Conservation (phyloP, 2,113 vertebrate species). For the Hippocampus guttulatus region DNA sequence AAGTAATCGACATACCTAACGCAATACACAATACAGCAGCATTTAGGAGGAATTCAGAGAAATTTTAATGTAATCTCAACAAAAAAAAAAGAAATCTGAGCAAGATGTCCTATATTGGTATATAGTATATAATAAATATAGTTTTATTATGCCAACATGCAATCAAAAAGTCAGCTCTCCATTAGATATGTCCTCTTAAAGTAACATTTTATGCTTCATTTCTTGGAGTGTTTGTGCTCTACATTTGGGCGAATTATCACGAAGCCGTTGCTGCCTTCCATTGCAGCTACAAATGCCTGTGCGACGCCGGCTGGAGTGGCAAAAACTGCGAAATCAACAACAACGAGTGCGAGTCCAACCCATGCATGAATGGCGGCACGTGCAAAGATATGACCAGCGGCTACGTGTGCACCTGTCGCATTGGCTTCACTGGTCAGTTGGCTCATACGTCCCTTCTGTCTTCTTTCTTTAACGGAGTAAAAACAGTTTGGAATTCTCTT, state of each 20-base stretch:
- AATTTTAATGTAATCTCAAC: too few relatives aligned
- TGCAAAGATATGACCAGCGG: slow-evolving; percentile 95
- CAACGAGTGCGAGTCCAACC: slow-evolving; percentile 92
- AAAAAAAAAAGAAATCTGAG: too few relatives aligned
- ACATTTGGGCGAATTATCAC: background rate
- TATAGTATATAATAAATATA: too few relatives aligned
- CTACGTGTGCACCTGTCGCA: slow-evolving; percentile 86
- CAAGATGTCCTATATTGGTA: too few relatives aligned
- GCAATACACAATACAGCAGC: too few relatives aligned
- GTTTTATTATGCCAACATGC: too few relatives aligned
- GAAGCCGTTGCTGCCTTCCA: background rate
- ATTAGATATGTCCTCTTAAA: too few relatives aligned
- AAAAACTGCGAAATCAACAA: slow-evolving; percentile 91
- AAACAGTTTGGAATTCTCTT: too few relatives aligned
- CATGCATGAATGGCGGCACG: slow-evolving; percentile 90
- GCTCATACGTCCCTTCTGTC: background rate
- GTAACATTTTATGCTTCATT: background rate
- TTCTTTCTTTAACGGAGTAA: too few relatives aligned
- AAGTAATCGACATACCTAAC: too few relatives aligned
- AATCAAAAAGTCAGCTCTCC: too few relatives aligned
- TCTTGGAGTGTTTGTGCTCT: background rate
- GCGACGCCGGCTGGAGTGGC: slow-evolving; percentile 89
- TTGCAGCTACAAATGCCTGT: slow-evolving; percentile 84
- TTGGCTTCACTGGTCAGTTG: slow-evolving; percentile 88
- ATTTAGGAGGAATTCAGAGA: too few relatives aligned